Evolutionary conservation across 2,113 vertebrate species (phyloP).

Genomic region (Ranitomeya variabilis): DNA sequence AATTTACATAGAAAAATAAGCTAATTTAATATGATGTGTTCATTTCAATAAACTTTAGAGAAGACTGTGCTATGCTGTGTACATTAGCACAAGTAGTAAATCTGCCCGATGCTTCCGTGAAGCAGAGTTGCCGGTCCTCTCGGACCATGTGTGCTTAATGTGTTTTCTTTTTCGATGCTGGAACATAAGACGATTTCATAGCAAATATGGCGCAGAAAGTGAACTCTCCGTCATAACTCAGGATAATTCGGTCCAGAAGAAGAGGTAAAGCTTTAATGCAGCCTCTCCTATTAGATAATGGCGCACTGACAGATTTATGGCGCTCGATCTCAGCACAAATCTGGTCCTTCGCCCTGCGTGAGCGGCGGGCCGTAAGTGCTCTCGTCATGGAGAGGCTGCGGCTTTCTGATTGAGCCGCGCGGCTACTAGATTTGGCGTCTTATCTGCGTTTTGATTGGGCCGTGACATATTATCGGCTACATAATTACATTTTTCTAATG

Average conservation of each 20-base stretch:
- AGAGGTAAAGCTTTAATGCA: conserved; percentile 32
- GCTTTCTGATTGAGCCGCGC: neutral
- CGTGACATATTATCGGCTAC: neutral
- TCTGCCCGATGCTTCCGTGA: neutral
- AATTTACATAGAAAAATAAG: no score
- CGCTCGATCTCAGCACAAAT: neutral
- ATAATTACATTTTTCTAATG: neutral
- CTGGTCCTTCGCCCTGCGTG: neutral
- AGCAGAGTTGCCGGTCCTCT: neutral
- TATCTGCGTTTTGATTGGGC: neutral
- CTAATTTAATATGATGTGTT: neutral
- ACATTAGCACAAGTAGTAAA: neutral
- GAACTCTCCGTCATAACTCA: conserved; percentile 6
- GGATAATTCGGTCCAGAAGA: conserved; percentile 17
- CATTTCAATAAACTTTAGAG: neutral
- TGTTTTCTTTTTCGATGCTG: conserved; percentile 3
- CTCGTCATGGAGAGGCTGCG: neutral
- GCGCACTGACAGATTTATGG: conserved; percentile 32
- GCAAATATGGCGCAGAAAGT: neutral
- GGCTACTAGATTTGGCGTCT: neutral
- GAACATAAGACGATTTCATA: conserved; percentile 14
- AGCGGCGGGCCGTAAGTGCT: neutral
- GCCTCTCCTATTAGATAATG: conserved; percentile 31
- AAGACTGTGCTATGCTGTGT: neutral
- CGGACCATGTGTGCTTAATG: neutral